phyloP scores from a whole-genome alignment of 2,113 vertebrate genomes.

The Malaclemys terrapin region DNA sequence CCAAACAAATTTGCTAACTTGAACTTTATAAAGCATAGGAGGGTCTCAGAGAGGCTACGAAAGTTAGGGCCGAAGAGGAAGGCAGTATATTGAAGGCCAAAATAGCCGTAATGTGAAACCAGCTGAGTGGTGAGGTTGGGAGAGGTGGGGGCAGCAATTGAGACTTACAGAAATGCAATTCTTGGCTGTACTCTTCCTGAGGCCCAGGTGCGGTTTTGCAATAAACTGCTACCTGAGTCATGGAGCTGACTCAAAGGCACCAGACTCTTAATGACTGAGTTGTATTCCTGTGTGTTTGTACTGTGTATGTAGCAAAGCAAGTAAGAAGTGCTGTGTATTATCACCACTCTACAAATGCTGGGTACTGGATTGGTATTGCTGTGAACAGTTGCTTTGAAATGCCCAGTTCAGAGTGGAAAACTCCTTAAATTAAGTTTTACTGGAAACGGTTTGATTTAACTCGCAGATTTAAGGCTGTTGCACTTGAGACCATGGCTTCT shows the following conservation, averaged over 20 bases:
- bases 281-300: background rate
- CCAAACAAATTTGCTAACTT: background rate
- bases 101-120: background rate
- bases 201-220: background rate
- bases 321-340: background rate
- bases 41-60: background rate
- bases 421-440: accelerated
- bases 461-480: background rate
- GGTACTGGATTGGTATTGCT: accelerated
- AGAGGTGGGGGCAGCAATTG: background rate
- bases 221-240: slow-evolving; percentile 52
- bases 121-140: background rate
- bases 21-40: accelerated
- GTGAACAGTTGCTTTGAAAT: accelerated
- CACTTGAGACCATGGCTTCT: background rate
- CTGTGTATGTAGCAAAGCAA: background rate
- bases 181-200: background rate
- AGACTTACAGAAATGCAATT: background rate
- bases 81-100: background rate
- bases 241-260: slow-evolving; percentile 48
- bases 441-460: accelerated
- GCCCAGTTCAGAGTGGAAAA: accelerated
- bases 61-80: background rate
- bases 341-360: accelerated
- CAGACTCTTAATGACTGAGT: background rate